Conservation (phyloP, 2,113 vertebrate genomes). For the Silurus meridionalis region DNA sequence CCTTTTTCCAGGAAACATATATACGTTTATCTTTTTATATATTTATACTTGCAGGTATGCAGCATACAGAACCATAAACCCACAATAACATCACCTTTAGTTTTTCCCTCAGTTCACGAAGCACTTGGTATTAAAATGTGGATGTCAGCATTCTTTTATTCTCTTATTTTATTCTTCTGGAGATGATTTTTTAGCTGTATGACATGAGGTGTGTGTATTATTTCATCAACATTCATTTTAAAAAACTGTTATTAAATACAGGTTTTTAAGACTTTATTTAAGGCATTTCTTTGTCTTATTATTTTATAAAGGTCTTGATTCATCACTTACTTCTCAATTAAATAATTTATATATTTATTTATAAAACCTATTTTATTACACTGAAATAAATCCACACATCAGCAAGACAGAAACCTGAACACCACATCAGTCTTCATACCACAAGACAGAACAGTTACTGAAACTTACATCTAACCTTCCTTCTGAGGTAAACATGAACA, state of each 20-base stretch:
- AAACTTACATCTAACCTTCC: too few species aligned
- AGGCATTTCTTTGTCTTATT: too few species aligned
- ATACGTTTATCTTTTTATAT: background rate
- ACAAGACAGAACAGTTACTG: too few species aligned
- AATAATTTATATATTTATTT: too few species aligned
- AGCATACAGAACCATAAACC: background rate
- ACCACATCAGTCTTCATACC: background rate
- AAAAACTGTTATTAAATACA: background rate
- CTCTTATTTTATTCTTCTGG: background rate
- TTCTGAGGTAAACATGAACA: too few species aligned
- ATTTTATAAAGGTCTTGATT: too few species aligned
- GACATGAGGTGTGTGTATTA: background rate
- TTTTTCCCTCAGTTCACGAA: too few species aligned
- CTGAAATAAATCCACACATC: background rate
- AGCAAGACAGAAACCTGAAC: background rate
- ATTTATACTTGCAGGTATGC: background rate
- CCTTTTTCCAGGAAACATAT: background rate
- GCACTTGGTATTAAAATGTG: background rate
- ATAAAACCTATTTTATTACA: background rate
- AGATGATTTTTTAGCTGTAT: too few species aligned
- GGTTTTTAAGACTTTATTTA: too few species aligned
- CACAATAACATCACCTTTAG: too few species aligned
- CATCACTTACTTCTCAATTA: too few species aligned
- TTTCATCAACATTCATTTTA: background rate
- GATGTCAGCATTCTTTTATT: background rate